These are phyloP conservation scores for Dreissena polymorpha DNA, from an alignment of 1,140 invertebrate genomes.

Conservation along the genomic window DNA sequence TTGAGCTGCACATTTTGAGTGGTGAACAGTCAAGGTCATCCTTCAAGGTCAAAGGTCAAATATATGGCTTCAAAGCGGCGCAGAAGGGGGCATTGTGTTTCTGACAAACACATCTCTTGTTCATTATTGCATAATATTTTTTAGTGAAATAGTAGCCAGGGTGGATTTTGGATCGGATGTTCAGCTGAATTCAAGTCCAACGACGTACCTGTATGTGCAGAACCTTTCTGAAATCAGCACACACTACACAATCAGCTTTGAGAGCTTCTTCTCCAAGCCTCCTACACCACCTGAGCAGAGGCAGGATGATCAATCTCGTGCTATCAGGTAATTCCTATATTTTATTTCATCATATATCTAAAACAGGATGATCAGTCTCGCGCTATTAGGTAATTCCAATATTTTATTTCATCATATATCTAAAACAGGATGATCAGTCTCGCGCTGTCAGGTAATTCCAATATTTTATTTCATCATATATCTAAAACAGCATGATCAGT, in stretches of 20 bases:
- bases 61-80: no score
- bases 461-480: neutral
- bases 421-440: slow-evolving; percentile 6
- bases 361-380: slow-evolving; percentile 8
- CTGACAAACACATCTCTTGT: no score
- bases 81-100: no score
- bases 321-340: slow-evolving; percentile 17
- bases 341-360: slow-evolving; percentile 5
- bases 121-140: no score
- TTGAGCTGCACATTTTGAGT: no score
- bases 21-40: no score
- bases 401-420: slow-evolving; percentile 10
- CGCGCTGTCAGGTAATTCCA: slow-evolving; percentile 18
- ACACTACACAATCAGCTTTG: slow-evolving; percentile 58
- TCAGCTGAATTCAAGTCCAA: slow-evolving; percentile 54
- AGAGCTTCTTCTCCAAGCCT: slow-evolving; percentile 61
- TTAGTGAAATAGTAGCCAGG: neutral
- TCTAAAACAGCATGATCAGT: slow-evolving; percentile 11
- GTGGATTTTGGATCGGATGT: slow-evolving; percentile 68
- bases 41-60: no score
- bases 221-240: slow-evolving; percentile 70
- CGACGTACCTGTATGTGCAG: slow-evolving; percentile 64
- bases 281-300: slow-evolving; percentile 61
- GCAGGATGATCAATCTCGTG: slow-evolving; percentile 10
- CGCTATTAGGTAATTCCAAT: slow-evolving; percentile 15